Evolutionary conservation across 2,113 vertebrate species (phyloP).

Genomic region (Mustela nigripes): DNA sequence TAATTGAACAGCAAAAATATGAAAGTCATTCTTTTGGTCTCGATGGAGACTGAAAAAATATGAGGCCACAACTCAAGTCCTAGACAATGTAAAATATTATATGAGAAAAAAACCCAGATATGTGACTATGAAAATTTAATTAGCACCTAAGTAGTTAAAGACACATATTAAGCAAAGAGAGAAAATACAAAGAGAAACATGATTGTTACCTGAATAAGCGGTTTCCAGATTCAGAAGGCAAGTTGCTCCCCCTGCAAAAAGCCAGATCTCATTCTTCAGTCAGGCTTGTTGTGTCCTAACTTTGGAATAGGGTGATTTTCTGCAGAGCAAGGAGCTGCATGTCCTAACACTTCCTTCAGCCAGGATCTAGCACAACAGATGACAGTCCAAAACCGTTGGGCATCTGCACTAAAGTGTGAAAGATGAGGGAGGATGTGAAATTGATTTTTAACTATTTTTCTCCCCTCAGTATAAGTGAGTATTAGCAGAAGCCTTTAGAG

Average conservation of each 20-base stretch:
- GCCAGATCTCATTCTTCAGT: background rate
- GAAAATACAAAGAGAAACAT: background rate
- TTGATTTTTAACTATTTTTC: background rate
- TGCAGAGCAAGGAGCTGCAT: background rate
- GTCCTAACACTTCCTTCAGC: background rate
- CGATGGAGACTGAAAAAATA: background rate
- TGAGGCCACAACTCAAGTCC: background rate
- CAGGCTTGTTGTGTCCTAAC: background rate
- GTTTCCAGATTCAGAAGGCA: background rate
- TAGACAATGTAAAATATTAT: background rate
- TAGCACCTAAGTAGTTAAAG: background rate
- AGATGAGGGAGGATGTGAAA: background rate
- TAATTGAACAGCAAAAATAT: background rate
- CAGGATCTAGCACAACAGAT: background rate
- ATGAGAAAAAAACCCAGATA: background rate
- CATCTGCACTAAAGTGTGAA: background rate
- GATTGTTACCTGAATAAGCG: background rate
- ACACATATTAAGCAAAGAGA: background rate
- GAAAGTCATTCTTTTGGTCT: background rate
- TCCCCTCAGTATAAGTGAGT: background rate
- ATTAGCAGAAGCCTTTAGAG: background rate
- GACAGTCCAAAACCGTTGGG: background rate
- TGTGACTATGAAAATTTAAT: background rate
- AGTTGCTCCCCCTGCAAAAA: rapidly evolving
- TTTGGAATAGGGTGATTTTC: background rate